Percentiles rank a stretch among this genome's conserved stretches.
Evolutionary conservation across 2,797 vertebrate species (phyloP).

Genomic region (Dicrostonyx torquatus): DNA sequence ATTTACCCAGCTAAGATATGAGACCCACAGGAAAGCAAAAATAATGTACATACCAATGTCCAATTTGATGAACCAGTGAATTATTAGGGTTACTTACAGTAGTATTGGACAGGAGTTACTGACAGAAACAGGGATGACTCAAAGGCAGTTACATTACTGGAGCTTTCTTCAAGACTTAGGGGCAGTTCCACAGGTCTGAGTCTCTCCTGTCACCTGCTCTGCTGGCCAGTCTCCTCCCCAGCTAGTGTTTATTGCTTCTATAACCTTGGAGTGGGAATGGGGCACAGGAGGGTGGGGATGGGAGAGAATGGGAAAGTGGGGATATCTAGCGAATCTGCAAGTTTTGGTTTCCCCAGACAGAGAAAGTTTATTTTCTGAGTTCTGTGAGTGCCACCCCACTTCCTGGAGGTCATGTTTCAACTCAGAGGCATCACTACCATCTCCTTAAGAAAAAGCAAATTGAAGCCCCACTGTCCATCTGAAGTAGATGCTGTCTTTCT

Average conservation of each 20-base stretch:
- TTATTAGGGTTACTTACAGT: not conserved
- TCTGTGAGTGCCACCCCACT: no score
- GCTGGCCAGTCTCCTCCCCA: not conserved
- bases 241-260: not conserved
- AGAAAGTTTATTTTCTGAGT: not conserved
- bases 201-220: not conserved
- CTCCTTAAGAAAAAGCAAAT: not conserved
- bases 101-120: not conserved
- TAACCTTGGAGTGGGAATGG: not conserved
- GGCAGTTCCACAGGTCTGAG: no score
- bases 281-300: rapidly evolving
- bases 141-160: not conserved
- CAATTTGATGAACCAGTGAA: not conserved
- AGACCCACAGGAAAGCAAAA: not conserved
- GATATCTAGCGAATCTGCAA: rapidly evolving
- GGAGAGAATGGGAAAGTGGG: not conserved
- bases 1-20: not conserved
- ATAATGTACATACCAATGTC: not conserved
- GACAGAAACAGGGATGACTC: no score
- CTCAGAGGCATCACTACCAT: not conserved
- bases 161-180: no score
- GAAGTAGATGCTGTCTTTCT: not conserved
- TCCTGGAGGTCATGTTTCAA: not conserved
- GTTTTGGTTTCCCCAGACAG: not conserved
- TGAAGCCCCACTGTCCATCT: not conserved